Evolutionary conservation across 2,888 invertebrate genomes (phyloP).

Genomic region (Apamea sordens): DNA sequence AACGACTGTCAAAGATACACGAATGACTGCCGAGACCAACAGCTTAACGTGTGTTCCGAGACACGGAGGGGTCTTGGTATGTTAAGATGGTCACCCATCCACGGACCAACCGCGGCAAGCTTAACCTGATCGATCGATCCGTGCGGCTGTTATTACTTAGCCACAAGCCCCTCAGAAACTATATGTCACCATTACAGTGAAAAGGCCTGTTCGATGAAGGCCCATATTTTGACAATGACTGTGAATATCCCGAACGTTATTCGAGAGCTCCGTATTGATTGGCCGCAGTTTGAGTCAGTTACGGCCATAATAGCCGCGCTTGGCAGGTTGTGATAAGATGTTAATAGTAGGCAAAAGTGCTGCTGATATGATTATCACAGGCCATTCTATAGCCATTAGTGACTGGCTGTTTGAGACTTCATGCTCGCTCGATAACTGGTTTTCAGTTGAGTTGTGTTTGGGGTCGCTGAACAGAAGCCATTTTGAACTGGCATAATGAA

Average conservation of each 20-base stretch:
- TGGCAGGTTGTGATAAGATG: conserved; percentile 34
- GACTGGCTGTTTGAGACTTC: conserved; percentile 17
- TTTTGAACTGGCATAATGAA: too few species aligned
- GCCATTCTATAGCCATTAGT: conserved; percentile 19
- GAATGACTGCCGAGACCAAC: too few species aligned
- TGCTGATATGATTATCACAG: conserved; percentile 21
- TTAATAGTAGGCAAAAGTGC: conserved; percentile 13
- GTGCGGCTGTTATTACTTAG: too few species aligned
- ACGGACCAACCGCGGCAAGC: too few species aligned
- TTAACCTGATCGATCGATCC: too few species aligned
- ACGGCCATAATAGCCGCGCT: background rate
- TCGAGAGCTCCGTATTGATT: conserved; percentile 15
- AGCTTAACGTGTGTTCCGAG: too few species aligned
- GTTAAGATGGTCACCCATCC: too few species aligned
- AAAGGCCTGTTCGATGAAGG: background rate
- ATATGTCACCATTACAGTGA: background rate
- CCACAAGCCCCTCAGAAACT: too few species aligned
- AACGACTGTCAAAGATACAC: too few species aligned
- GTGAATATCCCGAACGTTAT: conserved; percentile 1
- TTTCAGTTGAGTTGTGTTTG: background rate
- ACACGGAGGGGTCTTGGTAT: too few species aligned
- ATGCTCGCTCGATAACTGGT: conserved; percentile 27
- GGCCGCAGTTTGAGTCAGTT: conserved; percentile 18
- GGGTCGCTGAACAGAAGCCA: too few species aligned
- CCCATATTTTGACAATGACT: background rate